These are phyloP conservation scores for Chelmon rostratus DNA, from an alignment of 2,797 vertebrate species.

Conservation along the genomic window DNA sequence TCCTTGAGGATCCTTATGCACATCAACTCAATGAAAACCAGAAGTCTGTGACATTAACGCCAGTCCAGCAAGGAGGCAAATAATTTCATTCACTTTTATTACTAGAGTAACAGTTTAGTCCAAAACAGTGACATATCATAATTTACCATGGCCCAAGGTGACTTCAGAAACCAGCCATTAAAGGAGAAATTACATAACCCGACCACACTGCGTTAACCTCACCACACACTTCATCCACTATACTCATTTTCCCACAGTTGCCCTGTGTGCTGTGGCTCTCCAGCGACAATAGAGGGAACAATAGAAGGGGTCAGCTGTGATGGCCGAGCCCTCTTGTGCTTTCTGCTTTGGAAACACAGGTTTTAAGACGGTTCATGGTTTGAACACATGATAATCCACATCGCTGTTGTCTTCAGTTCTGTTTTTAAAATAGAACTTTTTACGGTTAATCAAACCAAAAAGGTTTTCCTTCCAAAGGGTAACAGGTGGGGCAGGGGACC, in stretches of 20 bases:
- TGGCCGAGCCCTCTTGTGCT: conserved; percentile 21
- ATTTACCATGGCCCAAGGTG: background rate
- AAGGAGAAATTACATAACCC: conserved; percentile 20
- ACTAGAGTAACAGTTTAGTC: background rate
- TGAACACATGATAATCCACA: conserved; percentile 43
- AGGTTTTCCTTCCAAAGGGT: background rate
- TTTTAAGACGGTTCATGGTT: conserved; percentile 43
- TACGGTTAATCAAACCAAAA: background rate
- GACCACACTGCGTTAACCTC: conserved; percentile 7
- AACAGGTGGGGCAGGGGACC: background rate
- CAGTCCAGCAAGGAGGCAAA: background rate
- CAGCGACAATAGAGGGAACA: conserved; percentile 28
- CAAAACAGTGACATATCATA: background rate
- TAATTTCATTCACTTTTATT: background rate
- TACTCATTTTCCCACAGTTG: conserved; percentile 54
- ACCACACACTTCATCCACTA: conserved; percentile 16
- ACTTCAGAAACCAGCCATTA: background rate
- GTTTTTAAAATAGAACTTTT: conserved; percentile 33
- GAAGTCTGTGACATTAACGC: background rate
- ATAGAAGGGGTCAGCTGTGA: conserved; percentile 42
- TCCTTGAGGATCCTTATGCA: background rate
- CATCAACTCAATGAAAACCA: background rate
- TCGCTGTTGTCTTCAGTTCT: conserved; percentile 16
- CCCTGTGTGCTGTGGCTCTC: conserved; percentile 20
- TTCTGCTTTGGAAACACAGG: conserved; percentile 64